Conservation (phyloP, 2,113 vertebrate species). For the Pongo abelii region DNA sequence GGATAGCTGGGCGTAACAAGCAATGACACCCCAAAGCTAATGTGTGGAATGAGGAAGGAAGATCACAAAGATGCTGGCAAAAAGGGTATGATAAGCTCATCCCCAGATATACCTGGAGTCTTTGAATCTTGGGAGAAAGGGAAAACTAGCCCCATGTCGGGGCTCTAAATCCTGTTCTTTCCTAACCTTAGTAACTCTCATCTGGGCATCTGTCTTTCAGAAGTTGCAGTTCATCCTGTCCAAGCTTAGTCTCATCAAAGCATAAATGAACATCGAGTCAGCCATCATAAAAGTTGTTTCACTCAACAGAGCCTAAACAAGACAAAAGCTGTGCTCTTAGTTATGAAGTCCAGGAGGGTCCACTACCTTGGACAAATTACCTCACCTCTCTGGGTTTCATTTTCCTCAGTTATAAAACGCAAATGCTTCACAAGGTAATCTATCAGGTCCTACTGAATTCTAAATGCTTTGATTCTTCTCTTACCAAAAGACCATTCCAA, state of each 20-base stretch:
- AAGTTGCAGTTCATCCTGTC: not conserved
- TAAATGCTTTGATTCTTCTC: not conserved
- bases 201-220: not conserved
- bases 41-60: not conserved
- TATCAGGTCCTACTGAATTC: not conserved
- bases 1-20: not conserved
- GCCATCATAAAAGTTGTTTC: not conserved
- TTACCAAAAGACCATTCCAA: not conserved
- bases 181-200: not conserved
- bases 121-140: not conserved
- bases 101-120: not conserved
- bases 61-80: not conserved
- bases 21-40: not conserved
- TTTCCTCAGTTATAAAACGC: not conserved
- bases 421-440: not conserved
- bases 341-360: not conserved
- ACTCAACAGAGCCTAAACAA: not conserved
- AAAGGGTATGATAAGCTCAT: not conserved
- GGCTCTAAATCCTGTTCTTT: not conserved
- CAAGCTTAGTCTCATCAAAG: not conserved
- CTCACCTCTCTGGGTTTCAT: not conserved
- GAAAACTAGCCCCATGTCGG: not conserved
- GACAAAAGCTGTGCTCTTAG: not conserved
- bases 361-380: not conserved
- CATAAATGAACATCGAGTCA: not conserved